Evolutionary conservation across 1,140 invertebrate species (phyloP), one percentile per base, ranked within the genome.

Genomic region (Euwallacea fornicatus): DNA sequence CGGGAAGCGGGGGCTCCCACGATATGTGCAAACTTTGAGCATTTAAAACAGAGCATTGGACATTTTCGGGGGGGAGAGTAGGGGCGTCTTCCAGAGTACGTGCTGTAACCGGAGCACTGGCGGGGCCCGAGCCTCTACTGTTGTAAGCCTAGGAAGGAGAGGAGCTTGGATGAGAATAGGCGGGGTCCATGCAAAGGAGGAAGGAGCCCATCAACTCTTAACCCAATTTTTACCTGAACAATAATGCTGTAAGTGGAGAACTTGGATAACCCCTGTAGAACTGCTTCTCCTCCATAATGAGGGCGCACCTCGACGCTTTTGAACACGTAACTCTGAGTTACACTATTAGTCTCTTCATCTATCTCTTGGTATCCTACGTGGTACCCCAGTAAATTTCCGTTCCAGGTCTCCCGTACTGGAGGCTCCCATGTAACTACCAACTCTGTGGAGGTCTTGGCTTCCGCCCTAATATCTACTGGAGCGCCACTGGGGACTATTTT

Each of bases 301-400:
- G 84, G 79, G 74, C 87, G 78, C 73, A 88, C 86, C 79, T 91
- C 89, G 0, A 92, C 89, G 7, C 90, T 91, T 77, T 90, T 89
- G 53, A 90, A 89, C 16, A 86, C 89, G 79, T 90, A 91, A 6
- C 86, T 87, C 42, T 82, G 80, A 10, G 82, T 78, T 71, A 81
- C 76, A 54, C 69, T 69, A 71, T 81, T 81, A 56, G 80, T 78
- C 63, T 83, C 81, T 69, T 81, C 79, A 50, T 78, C 77, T 11
- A 81, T 64, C 80, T 88, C 90, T 81, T 92, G 91, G 83, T 95
- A 97, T 59, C 95, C 95, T 7, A 98, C 90, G 79, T 97, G 95
- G 95, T 97, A 98, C 13, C 96, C 96, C 2, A 94, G 86, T 73
- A 98, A 89, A 74, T 93, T 91, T 10, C 96, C 96, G 82, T 98